Base-by-base conservation (phyloP, 2,113 vertebrate genomes). In the Oryzias javanicus region DNA sequence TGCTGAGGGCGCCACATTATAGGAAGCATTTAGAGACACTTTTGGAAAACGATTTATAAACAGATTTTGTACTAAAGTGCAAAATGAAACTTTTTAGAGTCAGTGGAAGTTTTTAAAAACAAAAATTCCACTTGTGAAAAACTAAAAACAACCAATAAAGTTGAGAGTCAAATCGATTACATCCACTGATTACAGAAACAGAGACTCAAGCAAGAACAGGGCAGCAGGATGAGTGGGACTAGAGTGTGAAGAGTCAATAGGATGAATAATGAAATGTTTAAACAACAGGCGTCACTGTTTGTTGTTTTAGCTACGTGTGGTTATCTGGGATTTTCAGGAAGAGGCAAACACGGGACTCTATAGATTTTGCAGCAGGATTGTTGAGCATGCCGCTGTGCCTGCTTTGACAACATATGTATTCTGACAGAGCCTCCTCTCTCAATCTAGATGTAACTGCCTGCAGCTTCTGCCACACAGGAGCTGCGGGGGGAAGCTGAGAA, bases 381-480 rank as follows among this genome's bases (percentile, higher is more conserved):
- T 49, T 14, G 51, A 25, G 49, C 20, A 64, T 45, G 47, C 20
- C 42, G 60, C 58, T 67, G 73, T 35, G 58, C 44, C 44, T 24
- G 44, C 56, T 80, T 52, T 68, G 63, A 71, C 76, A 76, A 59
- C 78, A 87, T 90, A 86, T 81, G 89, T 89, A 89, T 90, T 88
- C 89, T 72, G 82, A 74, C 71, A 66, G 72, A 77, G 73, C 57
- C 74, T 82, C 77, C 80, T 77, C 84, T 86, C 84, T 85, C 86
- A 83, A 88, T 88, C 87, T 88, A 75, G 79, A 89, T 85, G 77
- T 86, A 81, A 83, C 82, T 83, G 88, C 87, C 84, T 86, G 84
- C 73, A 86, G 89, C 78, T 71, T 73, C 73, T 80, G 89, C 84
- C 86, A 88, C 87, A 88, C 75, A 85, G 83, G 78, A 85, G 84